Conservation (phyloP, 2,888 invertebrate genomes). For the Drosophila kanekoi region DNA sequence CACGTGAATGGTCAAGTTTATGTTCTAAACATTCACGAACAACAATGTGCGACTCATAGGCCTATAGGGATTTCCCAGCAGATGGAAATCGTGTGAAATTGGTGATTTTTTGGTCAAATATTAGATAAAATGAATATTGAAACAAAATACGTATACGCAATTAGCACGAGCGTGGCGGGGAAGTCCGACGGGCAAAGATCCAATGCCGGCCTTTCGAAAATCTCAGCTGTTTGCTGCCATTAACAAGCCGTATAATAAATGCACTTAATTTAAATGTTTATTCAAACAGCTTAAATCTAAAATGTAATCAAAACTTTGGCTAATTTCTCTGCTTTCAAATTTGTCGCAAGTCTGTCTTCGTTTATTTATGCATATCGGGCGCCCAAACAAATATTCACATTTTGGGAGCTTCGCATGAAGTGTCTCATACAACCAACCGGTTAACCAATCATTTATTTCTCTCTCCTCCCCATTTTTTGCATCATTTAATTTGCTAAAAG, state of each 20-base stretch:
- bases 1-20: slow-evolving; percentile 18
- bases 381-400: slow-evolving; percentile 29
- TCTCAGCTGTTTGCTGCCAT: slow-evolving; percentile 9
- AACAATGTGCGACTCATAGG: slow-evolving; percentile 34
- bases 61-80: slow-evolving; percentile 53
- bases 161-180: slow-evolving; percentile 46
- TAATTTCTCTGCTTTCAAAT: slow-evolving; percentile 48
- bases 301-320: slow-evolving; percentile 27
- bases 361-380: slow-evolving; percentile 42
- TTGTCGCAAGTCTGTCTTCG: slow-evolving; percentile 2
- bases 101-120: slow-evolving; percentile 41
- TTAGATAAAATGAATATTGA: slow-evolving; percentile 11
- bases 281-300: slow-evolving; percentile 22
- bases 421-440: slow-evolving; percentile 31
- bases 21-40: slow-evolving; percentile 6
- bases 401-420: slow-evolving; percentile 20
- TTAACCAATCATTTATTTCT: slow-evolving; percentile 16
- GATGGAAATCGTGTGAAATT: slow-evolving; percentile 15
- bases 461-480: slow-evolving; percentile 20
- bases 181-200: slow-evolving; percentile 45
- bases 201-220: slow-evolving; percentile 19
- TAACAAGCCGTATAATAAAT: slow-evolving; percentile 33
- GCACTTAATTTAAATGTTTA: slow-evolving; percentile 35
- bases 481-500: slow-evolving; percentile 49
- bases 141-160: slow-evolving; percentile 12